A percentile compares a stretch with the other conserved stretches of the same genome.
These are phyloP conservation scores for Sparidentex hasta DNA, from an alignment of 2,797 vertebrate species.

Conservation along the genomic window DNA sequence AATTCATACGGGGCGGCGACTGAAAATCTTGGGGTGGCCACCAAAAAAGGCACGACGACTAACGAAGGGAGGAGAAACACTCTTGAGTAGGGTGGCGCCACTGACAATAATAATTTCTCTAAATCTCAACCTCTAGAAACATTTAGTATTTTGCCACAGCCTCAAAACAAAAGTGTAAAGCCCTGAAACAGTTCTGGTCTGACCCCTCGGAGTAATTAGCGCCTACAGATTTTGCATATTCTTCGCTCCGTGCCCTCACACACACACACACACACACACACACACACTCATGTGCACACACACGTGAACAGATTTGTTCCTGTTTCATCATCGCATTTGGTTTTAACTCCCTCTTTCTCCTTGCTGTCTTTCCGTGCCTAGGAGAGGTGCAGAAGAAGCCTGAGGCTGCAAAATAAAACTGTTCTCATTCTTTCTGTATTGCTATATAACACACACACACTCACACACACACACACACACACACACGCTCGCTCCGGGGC, in stretches of 20 bases:
- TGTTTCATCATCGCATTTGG: constrained; percentile 44
- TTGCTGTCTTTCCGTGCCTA: constrained; percentile 46
- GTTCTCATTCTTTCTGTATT: constrained; percentile 20
- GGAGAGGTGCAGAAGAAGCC: constrained; percentile 63
- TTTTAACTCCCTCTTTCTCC: constrained; percentile 25
- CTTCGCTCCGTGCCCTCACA: not conserved
- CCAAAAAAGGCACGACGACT: too few species aligned
- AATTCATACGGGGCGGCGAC: too few species aligned
- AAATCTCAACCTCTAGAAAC: not conserved
- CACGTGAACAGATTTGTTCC: constrained; percentile 29
- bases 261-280: not conserved
- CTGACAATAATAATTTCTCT: not conserved
- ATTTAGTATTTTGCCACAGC: not conserved
- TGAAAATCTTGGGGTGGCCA: too few species aligned
- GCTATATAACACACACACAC: not conserved
- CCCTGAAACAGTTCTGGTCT: not conserved
- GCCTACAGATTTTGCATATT: not conserved
- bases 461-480: constrained; percentile 3
- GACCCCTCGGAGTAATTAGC: not conserved
- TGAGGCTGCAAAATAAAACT: constrained; percentile 50
- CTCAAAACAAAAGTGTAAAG: not conserved
- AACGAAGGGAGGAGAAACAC: too few species aligned
- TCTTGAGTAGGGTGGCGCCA: too few species aligned
- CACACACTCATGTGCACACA: not conserved
- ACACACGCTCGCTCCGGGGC: constrained; percentile 58